phyloP scores from a whole-genome alignment of 2,113 vertebrate species.

The Pleuronectes platessa region DNA sequence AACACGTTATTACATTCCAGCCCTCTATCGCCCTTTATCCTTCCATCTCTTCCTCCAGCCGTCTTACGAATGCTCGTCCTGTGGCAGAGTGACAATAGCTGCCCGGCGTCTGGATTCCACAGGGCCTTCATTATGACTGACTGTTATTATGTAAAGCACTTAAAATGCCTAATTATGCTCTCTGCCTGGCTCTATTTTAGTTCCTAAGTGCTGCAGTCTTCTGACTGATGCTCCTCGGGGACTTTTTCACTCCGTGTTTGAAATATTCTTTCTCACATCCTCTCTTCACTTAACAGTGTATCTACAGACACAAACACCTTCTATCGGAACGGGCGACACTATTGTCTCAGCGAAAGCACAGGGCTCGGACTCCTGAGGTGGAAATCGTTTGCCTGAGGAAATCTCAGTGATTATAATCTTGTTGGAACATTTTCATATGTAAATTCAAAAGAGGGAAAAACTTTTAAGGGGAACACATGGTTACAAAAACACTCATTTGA shows the following conservation, averaged over 20 bases:
- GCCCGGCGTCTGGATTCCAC: conserved; percentile 63
- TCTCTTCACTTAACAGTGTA: conserved; percentile 55
- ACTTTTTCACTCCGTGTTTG: conserved; percentile 66
- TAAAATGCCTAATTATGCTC: conserved; percentile 83
- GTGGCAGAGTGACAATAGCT: conserved; percentile 72
- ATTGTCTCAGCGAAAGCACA: conserved; percentile 38
- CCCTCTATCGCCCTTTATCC: conserved; percentile 36
- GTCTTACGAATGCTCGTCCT: conserved; percentile 52
- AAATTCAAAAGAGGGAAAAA: conserved; percentile 36
- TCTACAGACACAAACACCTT: conserved; percentile 68
- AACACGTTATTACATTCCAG: conserved; percentile 37
- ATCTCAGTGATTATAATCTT: conserved; percentile 44
- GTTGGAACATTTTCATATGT: conserved; percentile 33
- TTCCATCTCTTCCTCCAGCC: conserved; percentile 45
- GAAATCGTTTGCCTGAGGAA: conserved; percentile 27
- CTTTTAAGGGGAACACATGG: neutral
- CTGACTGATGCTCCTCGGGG: conserved; percentile 78
- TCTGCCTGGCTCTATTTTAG: conserved; percentile 78
- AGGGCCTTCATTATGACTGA: conserved; percentile 78
- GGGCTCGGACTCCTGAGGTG: conserved; percentile 18
- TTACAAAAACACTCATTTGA: conserved; percentile 21
- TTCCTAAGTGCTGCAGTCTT: conserved; percentile 78
- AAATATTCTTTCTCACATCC: conserved; percentile 64
- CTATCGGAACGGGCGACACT: conserved; percentile 33
- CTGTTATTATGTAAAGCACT: conserved; percentile 81